These are phyloP conservation scores for Muscidifurax raptorellus DNA, from an alignment of 1,140 invertebrate genomes.

Conservation along the genomic window DNA sequence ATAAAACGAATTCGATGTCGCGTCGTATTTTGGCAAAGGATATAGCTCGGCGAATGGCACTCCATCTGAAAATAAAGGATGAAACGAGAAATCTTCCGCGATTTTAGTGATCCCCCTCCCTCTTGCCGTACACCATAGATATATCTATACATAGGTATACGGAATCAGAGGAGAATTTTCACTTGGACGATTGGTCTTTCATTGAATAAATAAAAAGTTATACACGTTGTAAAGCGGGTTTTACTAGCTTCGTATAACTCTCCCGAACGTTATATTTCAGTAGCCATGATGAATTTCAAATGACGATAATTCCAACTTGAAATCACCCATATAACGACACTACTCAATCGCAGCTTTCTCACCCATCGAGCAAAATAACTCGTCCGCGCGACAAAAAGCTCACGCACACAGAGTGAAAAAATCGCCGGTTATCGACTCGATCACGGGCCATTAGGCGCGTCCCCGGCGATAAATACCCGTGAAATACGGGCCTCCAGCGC, in stretches of 20 bases:
- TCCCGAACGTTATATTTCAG: no score
- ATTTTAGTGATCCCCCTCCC: conserved; percentile 18
- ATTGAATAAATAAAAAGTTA: conserved; percentile 5
- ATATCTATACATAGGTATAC: not conserved
- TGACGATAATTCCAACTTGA: not conserved
- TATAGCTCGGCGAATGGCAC: conserved; percentile 14
- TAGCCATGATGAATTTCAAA: not conserved
- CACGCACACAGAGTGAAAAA: conserved; percentile 13
- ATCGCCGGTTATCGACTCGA: conserved; percentile 56
- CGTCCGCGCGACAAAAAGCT: no score
- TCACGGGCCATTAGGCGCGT: conserved; percentile 59
- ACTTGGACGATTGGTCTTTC: not conserved
- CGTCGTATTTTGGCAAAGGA: conserved; percentile 47
- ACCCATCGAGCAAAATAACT: not conserved
- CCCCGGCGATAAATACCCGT: conserved; percentile 51
- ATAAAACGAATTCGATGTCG: conserved; percentile 48
- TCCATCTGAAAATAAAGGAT: conserved; percentile 35
- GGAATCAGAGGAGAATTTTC: conserved; percentile 23
- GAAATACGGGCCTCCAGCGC: conserved; percentile 35
- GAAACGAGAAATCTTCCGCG: conserved; percentile 24
- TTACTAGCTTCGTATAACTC: not conserved
- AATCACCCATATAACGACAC: not conserved
- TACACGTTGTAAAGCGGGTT: not conserved
- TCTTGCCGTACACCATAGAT: no score
- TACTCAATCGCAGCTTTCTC: not conserved